These are phyloP conservation scores for Limnephilus marmoratus DNA, from an alignment of 2,888 invertebrate species.

Conservation along the genomic window DNA sequence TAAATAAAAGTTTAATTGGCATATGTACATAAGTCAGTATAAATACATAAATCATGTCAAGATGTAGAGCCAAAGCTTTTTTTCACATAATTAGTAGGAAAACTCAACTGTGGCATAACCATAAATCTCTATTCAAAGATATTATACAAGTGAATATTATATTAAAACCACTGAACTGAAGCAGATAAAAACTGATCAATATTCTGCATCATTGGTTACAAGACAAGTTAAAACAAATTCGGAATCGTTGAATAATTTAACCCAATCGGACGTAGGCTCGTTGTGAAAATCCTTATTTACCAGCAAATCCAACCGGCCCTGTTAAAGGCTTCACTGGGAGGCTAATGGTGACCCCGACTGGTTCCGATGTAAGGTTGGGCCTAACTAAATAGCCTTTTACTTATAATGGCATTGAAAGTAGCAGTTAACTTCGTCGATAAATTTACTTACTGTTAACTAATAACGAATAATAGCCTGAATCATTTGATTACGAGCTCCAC, in stretches of 20 bases:
- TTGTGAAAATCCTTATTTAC: neutral
- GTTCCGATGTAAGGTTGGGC: constrained; percentile 30
- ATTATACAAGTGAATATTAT: neutral
- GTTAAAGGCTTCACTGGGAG: constrained; percentile 25
- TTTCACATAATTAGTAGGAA: neutral
- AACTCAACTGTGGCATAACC: neutral
- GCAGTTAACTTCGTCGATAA: neutral
- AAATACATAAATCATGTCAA: neutral
- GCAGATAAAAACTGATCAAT: neutral
- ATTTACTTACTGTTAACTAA: neutral
- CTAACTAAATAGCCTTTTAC: constrained; percentile 27
- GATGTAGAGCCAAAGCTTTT: neutral
- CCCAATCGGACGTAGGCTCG: neutral
- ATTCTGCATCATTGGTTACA: neutral
- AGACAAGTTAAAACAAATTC: neutral
- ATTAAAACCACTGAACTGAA: neutral
- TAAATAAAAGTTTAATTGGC: too few species aligned
- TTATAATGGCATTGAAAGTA: neutral
- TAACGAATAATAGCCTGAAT: too few species aligned
- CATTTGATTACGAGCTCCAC: too few species aligned
- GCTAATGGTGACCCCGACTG: constrained; percentile 38
- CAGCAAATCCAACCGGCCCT: neutral
- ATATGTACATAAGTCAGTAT: too few species aligned
- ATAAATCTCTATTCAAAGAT: neutral
- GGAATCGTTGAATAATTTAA: neutral